Conservation (phyloP, 64 coral and sea anemone genomes). For the Stichodactyla mertensii region DNA sequence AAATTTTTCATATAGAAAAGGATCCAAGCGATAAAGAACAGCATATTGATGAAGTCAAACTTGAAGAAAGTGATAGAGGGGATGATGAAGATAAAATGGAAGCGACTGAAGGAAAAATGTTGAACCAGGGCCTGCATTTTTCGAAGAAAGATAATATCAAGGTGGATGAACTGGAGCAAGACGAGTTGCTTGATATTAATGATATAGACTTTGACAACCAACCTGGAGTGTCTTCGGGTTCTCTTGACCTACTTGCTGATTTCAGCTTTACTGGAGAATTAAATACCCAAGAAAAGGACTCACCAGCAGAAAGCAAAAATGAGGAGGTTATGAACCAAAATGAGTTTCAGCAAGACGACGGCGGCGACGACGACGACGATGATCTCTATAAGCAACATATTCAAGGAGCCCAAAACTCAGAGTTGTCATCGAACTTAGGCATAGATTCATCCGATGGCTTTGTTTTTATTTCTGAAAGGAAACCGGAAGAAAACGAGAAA, state of each 20-base stretch:
- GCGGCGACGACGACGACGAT: not conserved
- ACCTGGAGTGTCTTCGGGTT: not conserved
- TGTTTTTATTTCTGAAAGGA: not conserved
- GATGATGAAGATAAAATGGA: not conserved
- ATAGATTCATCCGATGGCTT: not conserved
- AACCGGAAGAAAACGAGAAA: not conserved
- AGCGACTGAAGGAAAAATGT: not conserved
- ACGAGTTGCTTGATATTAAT: not conserved
- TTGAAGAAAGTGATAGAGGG: not conserved
- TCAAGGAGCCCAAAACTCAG: not conserved
- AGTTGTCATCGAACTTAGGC: not conserved
- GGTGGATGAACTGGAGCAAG: not conserved
- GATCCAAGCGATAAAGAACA: not conserved
- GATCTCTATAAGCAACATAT: not conserved
- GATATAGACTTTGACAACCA: conserved; percentile 12
- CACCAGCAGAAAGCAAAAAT: not conserved
- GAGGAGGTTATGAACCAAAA: not conserved
- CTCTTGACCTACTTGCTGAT: conserved; percentile 5
- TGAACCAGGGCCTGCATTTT: not conserved
- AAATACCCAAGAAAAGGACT: not conserved
- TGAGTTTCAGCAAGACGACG: not conserved
- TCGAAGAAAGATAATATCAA: not conserved
- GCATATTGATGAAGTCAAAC: not conserved
- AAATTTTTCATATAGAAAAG: not conserved
- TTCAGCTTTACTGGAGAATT: conserved; percentile 21